Conservation (phyloP, 2,113 vertebrate genomes). For the Chloropsis cyanopogon region DNA sequence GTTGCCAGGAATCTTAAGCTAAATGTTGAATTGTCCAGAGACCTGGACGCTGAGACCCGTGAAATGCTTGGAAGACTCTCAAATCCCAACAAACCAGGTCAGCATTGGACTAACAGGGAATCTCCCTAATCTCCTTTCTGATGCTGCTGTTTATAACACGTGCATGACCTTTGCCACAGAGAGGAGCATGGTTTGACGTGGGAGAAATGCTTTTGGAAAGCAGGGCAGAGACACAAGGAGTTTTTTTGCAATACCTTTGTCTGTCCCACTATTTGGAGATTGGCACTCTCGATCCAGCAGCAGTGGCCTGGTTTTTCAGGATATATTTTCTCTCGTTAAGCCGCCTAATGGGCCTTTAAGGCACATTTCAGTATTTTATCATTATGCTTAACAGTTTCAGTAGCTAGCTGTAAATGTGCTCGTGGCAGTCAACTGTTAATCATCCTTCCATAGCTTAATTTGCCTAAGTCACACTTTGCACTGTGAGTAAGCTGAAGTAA, state of each 20-base stretch:
- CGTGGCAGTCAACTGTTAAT: neutral
- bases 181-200: neutral
- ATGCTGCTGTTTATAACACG: neutral
- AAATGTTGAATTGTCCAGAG: neutral
- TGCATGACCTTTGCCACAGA: fast-evolving
- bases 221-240: neutral
- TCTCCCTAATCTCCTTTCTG: neutral
- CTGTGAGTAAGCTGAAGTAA: neutral
- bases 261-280: neutral
- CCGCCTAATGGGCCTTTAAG: neutral
- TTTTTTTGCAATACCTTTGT: neutral
- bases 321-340: neutral
- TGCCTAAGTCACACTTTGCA: neutral
- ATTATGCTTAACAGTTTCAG: neutral
- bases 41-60: fast-evolving
- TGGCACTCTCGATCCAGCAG: neutral
- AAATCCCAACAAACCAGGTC: neutral
- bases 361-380: neutral
- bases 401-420: neutral
- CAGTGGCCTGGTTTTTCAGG: neutral
- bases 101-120: neutral
- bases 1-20: neutral
- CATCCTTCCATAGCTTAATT: neutral
- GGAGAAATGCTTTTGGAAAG: neutral
- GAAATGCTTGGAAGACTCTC: no score